Evolutionary conservation across 2,113 vertebrate genomes (phyloP).

Genomic region (Todiramphus saurophagus): DNA sequence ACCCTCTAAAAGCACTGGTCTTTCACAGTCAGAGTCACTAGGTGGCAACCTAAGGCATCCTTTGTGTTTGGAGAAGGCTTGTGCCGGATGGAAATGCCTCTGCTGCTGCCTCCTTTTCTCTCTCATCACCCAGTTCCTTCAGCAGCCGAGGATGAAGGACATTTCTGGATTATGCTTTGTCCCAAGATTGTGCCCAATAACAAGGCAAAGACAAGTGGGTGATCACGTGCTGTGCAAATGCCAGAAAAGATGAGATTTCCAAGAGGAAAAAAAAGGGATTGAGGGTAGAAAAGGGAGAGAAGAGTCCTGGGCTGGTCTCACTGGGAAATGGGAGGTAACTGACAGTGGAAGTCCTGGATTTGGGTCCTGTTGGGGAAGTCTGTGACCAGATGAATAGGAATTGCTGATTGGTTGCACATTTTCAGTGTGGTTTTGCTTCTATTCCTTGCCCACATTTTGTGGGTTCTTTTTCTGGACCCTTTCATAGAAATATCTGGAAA

Average conservation of each 20-base stretch:
- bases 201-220: background rate
- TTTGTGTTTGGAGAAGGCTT: background rate
- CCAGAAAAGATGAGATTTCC: background rate
- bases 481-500: background rate
- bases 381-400: background rate
- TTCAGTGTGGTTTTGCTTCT: background rate
- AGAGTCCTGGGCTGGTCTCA: background rate
- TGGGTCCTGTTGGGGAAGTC: background rate
- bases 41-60: conserved; percentile 47
- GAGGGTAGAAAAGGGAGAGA: background rate
- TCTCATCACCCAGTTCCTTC: background rate
- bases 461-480: background rate
- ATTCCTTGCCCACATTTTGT: background rate
- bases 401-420: background rate
- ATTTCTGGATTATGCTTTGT: background rate
- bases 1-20: background rate
- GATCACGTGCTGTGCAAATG: background rate
- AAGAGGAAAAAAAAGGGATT: background rate
- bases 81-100: background rate
- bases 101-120: background rate
- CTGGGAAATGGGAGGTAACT: background rate
- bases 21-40: background rate
- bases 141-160: rapidly evolving
- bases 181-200: background rate
- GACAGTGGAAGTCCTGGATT: background rate